Conservation (phyloP, 2,888 invertebrate species). For the Macrosiphum euphorbiae region DNA sequence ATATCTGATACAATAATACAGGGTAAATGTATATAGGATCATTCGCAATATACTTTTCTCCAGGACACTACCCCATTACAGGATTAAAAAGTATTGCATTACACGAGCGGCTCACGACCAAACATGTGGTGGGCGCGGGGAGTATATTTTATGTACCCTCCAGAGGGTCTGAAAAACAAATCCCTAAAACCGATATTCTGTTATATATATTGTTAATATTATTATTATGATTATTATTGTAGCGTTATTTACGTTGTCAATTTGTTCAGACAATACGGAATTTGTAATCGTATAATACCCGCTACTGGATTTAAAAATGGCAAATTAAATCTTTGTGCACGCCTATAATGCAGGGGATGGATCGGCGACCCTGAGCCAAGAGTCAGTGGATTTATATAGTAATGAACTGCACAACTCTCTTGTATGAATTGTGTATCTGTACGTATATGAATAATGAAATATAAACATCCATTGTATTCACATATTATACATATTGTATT, state of each 20-base stretch:
- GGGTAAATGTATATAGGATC: conserved; percentile 53
- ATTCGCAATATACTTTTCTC: conserved; percentile 45
- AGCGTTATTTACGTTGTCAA: conserved; percentile 43
- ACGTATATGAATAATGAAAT: neutral
- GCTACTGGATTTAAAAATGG: conserved; percentile 9
- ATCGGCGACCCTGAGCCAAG: neutral
- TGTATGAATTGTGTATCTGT: neutral
- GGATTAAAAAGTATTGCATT: conserved; percentile 57
- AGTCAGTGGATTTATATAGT: conserved; percentile 32
- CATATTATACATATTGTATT: neutral
- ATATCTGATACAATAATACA: conserved; percentile 50
- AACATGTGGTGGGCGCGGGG: neutral
- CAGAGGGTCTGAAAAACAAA: conserved; percentile 47
- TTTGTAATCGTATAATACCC: conserved; percentile 16
- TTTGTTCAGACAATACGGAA: conserved; percentile 37
- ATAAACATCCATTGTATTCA: neutral
- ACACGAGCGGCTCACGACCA: conserved; percentile 8
- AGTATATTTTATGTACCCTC: neutral
- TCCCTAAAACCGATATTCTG: conserved; percentile 47
- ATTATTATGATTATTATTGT: conserved; percentile 12
- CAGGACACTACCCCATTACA: conserved; percentile 38
- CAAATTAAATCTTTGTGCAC: neutral
- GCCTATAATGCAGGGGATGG: neutral
- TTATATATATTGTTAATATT: conserved; percentile 1
- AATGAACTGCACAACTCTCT: neutral